Evolutionary conservation across 2,113 vertebrate species (phyloP).

Genomic region (Silurus asotus): DNA sequence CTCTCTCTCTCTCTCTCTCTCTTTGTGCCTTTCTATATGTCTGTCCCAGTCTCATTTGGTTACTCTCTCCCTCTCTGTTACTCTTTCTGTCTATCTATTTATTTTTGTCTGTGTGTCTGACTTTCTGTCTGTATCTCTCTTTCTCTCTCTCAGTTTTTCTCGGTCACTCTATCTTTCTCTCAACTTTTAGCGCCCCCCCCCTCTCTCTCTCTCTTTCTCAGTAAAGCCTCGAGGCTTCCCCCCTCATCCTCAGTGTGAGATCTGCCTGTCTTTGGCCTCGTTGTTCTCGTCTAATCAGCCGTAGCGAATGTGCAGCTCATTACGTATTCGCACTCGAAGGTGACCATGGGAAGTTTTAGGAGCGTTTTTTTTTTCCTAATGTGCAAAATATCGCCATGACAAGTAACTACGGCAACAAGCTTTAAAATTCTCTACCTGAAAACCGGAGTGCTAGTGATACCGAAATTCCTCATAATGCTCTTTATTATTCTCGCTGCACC

Average conservation of each 20-base stretch:
- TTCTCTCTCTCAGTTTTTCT: neutral
- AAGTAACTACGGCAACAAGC: slow-evolving; percentile 41
- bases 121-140: neutral
- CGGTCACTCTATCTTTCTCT: neutral
- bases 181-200: neutral
- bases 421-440: slow-evolving; percentile 72
- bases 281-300: slow-evolving; percentile 90
- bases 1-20: slow-evolving; percentile 10
- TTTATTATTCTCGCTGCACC: neutral
- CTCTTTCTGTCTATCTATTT: slow-evolving; percentile 37
- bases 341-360: slow-evolving; percentile 84
- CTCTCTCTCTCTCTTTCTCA: neutral
- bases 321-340: slow-evolving; percentile 80
- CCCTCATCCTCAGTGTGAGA: slow-evolving; percentile 78
- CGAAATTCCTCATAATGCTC: neutral
- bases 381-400: slow-evolving; percentile 6
- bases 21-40: slow-evolving; percentile 51
- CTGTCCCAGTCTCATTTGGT: too few species aligned
- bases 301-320: slow-evolving; percentile 84
- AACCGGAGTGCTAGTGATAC: slow-evolving; percentile 51
- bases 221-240: slow-evolving; percentile 78
- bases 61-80: slow-evolving; percentile 34
- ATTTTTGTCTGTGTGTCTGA: slow-evolving; percentile 30
- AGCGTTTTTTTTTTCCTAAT: slow-evolving; percentile 41
- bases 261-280: slow-evolving; percentile 80